phyloP scores from a whole-genome alignment of 1,140 invertebrate species.

The Planococcus citri region DNA sequence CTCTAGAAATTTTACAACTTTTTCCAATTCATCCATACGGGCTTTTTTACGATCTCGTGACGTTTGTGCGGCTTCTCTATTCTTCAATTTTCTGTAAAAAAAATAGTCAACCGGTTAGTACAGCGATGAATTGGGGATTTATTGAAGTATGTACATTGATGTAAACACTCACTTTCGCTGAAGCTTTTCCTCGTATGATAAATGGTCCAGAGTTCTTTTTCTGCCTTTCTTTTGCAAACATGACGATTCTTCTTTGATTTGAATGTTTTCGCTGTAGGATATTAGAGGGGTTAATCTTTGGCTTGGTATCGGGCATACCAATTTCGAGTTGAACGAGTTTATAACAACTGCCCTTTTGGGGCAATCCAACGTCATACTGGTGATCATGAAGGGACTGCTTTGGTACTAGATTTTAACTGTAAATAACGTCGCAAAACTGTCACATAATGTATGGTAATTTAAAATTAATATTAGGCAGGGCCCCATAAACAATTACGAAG shows the following conservation, averaged over 20 bases:
- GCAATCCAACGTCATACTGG: background rate
- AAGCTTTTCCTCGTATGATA: slow-evolving; percentile 69
- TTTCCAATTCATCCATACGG: slow-evolving; percentile 76
- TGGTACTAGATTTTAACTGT: too few relatives aligned
- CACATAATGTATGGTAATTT: too few relatives aligned
- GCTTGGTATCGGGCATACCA: background rate
- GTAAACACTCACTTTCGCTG: slow-evolving; percentile 57
- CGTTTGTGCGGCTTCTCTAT: slow-evolving; percentile 93
- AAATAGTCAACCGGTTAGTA: background rate
- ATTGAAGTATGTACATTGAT: background rate
- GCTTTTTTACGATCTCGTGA: slow-evolving; percentile 94
- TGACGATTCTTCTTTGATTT: background rate
- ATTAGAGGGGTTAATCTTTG: background rate
- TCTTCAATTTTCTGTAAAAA: slow-evolving; percentile 78
- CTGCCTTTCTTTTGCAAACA: slow-evolving; percentile 34
- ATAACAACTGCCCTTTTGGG: background rate
- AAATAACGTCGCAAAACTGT: too few relatives aligned
- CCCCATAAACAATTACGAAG: too few relatives aligned
- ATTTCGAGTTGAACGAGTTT: slow-evolving; percentile 2
- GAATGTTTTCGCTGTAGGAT: background rate
- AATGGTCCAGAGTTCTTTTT: slow-evolving; percentile 60
- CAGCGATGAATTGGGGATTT: background rate
- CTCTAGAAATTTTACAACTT: slow-evolving; percentile 47
- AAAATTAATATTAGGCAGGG: too few relatives aligned
- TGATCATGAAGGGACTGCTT: background rate